Evolutionary conservation across 35 echinoderm and acorn worm genomes (phyloP), one percentile per base, ranked within the genome.

Genomic region (Strongylocentrotus purpuratus): DNA sequence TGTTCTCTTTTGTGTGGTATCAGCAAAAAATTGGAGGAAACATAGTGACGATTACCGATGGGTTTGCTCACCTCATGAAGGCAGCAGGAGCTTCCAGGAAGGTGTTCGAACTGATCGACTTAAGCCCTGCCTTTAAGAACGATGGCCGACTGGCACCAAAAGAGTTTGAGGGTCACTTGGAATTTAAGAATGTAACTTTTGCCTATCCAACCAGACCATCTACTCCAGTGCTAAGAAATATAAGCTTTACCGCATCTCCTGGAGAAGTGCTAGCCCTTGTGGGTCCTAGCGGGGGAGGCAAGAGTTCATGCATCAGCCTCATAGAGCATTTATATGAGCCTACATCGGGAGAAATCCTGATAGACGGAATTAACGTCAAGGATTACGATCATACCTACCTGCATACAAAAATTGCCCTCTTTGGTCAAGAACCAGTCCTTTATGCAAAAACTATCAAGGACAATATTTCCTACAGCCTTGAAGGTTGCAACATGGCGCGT

Each of bases 251-350:
- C 25, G 94, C 94, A 20, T 95, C 95, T 46, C 96, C 98, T 20
- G 98, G 98, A 47, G 96, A 99, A 85, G 92, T 99, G 17, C 90
- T 99, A 58, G 96, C 98, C 35, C 33, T 99, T 58, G 98, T 99
- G 8, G 96, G 98, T 18, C 95, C 96, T 15, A 99, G 98, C 94
- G 98, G 98, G 17, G 94, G 98, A 96, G 98, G 98, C 18, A 99
- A 99, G 94, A 99, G 95, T 86, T 93, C 95, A 14, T 97, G 98
- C 94, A 97, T 99, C 7, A 87, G 88, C 48, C 94, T 99, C 45
- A 85, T 99, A 35, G 95, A 99, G 86, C 94, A 96, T 70, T 99
- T 97, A 93, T 99, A 99, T 95, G 94, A 99, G 18, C 94, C 96
- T 28, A 46, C 33, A 18, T 20, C 87, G 90, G 98, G 98, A 33